Conservation (phyloP, 2,888 invertebrate genomes). For the Pseudanteris insignis region DNA sequence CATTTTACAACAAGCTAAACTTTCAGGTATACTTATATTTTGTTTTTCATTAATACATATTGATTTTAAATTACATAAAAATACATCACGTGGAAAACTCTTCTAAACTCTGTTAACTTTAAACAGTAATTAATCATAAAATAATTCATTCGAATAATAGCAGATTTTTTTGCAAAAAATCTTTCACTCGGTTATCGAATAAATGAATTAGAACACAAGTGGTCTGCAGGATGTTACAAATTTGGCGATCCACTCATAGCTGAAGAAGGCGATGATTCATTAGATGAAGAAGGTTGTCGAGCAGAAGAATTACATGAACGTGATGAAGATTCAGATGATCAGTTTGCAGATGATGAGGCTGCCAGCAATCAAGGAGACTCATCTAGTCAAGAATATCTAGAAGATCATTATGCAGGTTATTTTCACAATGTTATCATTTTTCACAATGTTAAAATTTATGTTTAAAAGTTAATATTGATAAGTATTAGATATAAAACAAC, state of each 20-base stretch:
- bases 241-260: constrained; percentile 73
- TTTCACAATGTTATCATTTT: too few species aligned
- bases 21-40: constrained; percentile 72
- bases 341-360: constrained; percentile 71
- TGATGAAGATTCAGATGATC: constrained; percentile 68
- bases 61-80: not conserved
- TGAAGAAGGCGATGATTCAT: constrained; percentile 76
- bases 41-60: too few species aligned
- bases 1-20: constrained; percentile 85
- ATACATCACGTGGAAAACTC: not conserved
- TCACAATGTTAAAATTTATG: too few species aligned
- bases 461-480: too few species aligned
- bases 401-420: constrained; percentile 64
- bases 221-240: constrained; percentile 72
- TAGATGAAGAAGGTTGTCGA: constrained; percentile 78
- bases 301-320: constrained; percentile 52
- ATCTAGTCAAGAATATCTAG: constrained; percentile 70
- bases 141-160: too few species aligned
- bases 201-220: constrained; percentile 25
- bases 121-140: too few species aligned
- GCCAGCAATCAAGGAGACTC: constrained; percentile 69
- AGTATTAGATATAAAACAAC: too few species aligned
- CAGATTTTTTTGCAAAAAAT: too few species aligned
- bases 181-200: too few species aligned
- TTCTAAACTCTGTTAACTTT: too few species aligned